Percentiles rank a stretch among this genome's conserved stretches.
Evolutionary conservation across 2,797 vertebrate species (phyloP).

Genomic region (Typhlichthys subterraneus): DNA sequence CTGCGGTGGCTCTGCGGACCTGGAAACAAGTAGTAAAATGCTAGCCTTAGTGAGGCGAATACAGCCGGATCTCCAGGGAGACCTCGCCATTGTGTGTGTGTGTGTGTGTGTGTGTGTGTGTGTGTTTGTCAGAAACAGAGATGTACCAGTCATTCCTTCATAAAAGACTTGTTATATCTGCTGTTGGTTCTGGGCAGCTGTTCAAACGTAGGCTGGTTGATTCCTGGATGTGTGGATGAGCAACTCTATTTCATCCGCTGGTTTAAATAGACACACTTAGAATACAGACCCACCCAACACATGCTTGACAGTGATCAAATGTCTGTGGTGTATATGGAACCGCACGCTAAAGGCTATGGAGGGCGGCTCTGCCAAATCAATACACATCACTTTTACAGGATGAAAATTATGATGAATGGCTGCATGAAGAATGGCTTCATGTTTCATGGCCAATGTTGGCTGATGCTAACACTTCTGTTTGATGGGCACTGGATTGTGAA

Average conservation of each 20-base stretch:
- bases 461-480: neutral
- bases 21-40: conserved; percentile 16
- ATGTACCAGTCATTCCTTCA: conserved; percentile 54
- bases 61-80: conserved; percentile 56
- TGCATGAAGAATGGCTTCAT: conserved; percentile 20
- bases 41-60: conserved; percentile 26
- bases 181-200: conserved; percentile 62
- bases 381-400: conserved; percentile 56
- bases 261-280: conserved; percentile 65
- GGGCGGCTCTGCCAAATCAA: conserved; percentile 58
- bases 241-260: conserved; percentile 64
- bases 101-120: neutral
- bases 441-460: conserved; percentile 33
- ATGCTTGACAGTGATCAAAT: conserved; percentile 74
- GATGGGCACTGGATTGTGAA: neutral
- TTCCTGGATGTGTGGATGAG: conserved; percentile 67
- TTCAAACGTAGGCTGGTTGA: conserved; percentile 68
- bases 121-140: conserved; percentile 15
- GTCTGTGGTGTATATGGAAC: conserved; percentile 57
- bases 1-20: conserved; percentile 40
- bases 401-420: conserved; percentile 62
- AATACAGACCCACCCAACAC: conserved; percentile 55
- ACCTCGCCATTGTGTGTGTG: conserved; percentile 54
- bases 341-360: conserved; percentile 59
- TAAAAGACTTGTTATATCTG: conserved; percentile 61